Evolutionary conservation across 2,797 vertebrate genomes (phyloP), one percentile per base, ranked within the genome.

Genomic region (Myoxocephalus aenaeus): DNA sequence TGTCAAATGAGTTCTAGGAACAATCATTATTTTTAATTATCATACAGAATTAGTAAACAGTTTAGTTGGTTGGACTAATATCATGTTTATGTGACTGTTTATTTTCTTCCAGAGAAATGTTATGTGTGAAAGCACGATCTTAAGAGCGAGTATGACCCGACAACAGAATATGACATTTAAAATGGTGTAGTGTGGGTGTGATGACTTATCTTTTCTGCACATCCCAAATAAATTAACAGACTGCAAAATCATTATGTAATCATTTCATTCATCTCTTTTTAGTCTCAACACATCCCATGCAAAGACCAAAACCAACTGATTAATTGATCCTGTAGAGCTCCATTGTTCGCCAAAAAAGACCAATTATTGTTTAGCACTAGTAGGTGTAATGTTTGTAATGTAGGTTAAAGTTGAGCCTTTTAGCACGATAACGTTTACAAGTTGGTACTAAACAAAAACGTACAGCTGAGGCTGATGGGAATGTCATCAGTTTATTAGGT

Each of bases 1-100:
- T 48, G 27, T 36, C 15, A 18, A 32, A 53, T n/a, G 5, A 75
- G 5, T 59, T 58, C 4, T 2, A 18, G 17, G 17, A 63, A 44
- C 11, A 64, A 54, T 59, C 0, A 7, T 51, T 56, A 63, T 57
- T 48, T 54, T n/a, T 56, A 40, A 42, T 0, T 1, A 34, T 58
- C 3, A 48, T 40, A 6, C 25, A 59, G 67, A 73, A 73, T 38
- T 53, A 64, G 40, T 63, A 50, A 50, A 64, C 2, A 17, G 25
- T 51, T 58, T 18, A 36, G 44, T 38, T 73, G 15, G 44, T 27
- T 38, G 2, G 27, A 38, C 34, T 3, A n/a, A 11, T 7, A 32
- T 54, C 8, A 63, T 22, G 9, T 61, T 46, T 18, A 14, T 68
- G 25, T 50, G 10, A 3, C 6, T 9, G 9, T 70, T 65, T 44